Percentiles rank a stretch among this genome's conserved stretches.
Evolutionary conservation across 2,888 invertebrate genomes (phyloP).

Genomic region (Endomychus coccineus): DNA sequence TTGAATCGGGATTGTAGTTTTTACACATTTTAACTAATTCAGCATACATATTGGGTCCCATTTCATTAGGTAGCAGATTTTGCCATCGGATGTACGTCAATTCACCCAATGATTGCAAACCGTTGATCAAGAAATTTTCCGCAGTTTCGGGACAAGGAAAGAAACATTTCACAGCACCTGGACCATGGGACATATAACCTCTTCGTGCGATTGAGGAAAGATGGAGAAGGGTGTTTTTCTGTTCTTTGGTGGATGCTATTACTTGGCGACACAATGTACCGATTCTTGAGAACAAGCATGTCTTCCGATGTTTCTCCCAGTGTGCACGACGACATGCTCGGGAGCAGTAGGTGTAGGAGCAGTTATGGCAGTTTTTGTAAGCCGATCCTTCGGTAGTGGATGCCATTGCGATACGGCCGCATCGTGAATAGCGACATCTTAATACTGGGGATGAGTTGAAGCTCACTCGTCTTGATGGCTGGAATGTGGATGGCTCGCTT

Average conservation of each 20-base stretch:
- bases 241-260: constrained; percentile 72
- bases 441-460: constrained; percentile 51
- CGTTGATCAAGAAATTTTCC: constrained; percentile 72
- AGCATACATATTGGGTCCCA: constrained; percentile 79
- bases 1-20: constrained; percentile 83
- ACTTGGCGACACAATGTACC: constrained; percentile 84
- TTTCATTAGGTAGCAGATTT: constrained; percentile 78
- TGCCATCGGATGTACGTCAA: constrained; percentile 80
- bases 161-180: constrained; percentile 87
- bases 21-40: constrained; percentile 81
- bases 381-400: constrained; percentile 69
- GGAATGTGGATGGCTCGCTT: constrained; percentile 45
- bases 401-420: constrained; percentile 59
- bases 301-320: constrained; percentile 88
- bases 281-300: constrained; percentile 84
- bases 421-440: constrained; percentile 73
- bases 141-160: constrained; percentile 82
- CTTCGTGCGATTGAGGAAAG: constrained; percentile 77
- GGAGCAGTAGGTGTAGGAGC: constrained; percentile 90
- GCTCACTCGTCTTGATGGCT: constrained; percentile 51
- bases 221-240: constrained; percentile 64
- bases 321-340: constrained; percentile 83
- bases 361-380: constrained; percentile 92
- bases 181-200: constrained; percentile 76
- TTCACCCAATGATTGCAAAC: constrained; percentile 70